Base-by-base conservation (phyloP, 2,888 invertebrate species). In the Eristalinus sepulchralis region DNA sequence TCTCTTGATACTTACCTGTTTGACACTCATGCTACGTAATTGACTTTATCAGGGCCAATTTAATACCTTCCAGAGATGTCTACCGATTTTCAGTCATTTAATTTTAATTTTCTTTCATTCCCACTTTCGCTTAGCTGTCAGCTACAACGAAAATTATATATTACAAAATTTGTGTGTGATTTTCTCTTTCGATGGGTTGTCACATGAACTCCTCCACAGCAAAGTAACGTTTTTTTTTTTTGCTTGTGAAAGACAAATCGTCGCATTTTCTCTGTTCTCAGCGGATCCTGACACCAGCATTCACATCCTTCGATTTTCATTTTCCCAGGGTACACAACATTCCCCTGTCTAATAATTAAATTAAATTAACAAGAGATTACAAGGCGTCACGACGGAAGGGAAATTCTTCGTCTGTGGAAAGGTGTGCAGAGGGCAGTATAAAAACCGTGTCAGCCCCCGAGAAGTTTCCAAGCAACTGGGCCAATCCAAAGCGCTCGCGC, bases 341-440 rank as follows among this genome's bases (percentile, higher is more conserved):
- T 27, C 47, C 33, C 63, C 59, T 64, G 67, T 60, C 33, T 67
- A 47, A 31, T 68, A 83, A 83, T 83, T 75, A 70, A 79, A 83
- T 79, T 79, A 83, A 78, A 79, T 66, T 55, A 66, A 67, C 66
- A 63, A 68, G 22, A 66, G 68, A 75, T 75, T 75, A 79, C 68
- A 83, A 71, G 24, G 27, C 59, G 39, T 24, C 63, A 63, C 10
- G 31, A 33, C 39, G 39, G 22, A 53, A 68, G 31, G 22, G 34
- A 68, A 62, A 47, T 33, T 63, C 8, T 66, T 17, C 9, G 47
- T n/a, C 20, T 31, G n/a, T 13, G 11, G 22, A 47, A 70, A 67
- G 59, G 33, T 76, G 55, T 10, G 47, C 31, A 27, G 31, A 20
- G 27, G 60, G 39, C 24, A 36, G 36, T 9, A 34, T 6, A 34